These are phyloP conservation scores for Meloe dianella DNA, from an alignment of 2,888 invertebrate genomes.

Conservation along the genomic window DNA sequence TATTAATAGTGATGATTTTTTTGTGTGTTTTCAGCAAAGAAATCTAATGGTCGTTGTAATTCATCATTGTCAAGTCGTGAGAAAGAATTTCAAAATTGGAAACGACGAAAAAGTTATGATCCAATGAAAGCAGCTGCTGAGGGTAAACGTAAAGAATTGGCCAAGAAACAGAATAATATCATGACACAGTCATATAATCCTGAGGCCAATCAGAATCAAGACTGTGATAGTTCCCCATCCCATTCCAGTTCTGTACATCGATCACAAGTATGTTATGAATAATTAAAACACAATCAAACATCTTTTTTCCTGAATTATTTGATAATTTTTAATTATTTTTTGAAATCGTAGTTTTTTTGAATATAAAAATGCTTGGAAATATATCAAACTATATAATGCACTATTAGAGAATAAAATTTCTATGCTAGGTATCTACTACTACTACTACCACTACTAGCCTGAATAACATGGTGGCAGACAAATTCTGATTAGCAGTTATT, in stretches of 20 bases:
- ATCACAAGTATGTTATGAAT: slow-evolving; percentile 52
- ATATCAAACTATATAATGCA: not conserved
- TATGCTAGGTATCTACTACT: slow-evolving; percentile 41
- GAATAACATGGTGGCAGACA: slow-evolving; percentile 49
- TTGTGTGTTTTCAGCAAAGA: slow-evolving; percentile 54
- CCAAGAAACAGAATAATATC: slow-evolving; percentile 55
- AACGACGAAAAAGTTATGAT: slow-evolving; percentile 92
- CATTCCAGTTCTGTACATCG: slow-evolving; percentile 59
- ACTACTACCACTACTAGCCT: slow-evolving; percentile 38
- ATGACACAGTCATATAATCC: slow-evolving; percentile 55
- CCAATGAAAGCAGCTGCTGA: slow-evolving; percentile 93
- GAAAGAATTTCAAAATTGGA: slow-evolving; percentile 93
- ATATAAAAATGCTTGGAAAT: not conserved
- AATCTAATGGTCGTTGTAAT: slow-evolving; percentile 68
- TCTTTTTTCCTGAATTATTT: not conserved
- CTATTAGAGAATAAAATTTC: slow-evolving; percentile 21
- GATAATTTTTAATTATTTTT: not conserved
- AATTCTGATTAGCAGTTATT: slow-evolving; percentile 42
- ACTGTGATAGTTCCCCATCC: slow-evolving; percentile 58
- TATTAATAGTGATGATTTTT: too few species aligned
- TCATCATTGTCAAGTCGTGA: slow-evolving; percentile 79
- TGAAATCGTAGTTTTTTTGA: slow-evolving; percentile 1
- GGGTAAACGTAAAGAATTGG: slow-evolving; percentile 71
- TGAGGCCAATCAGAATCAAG: slow-evolving; percentile 50
- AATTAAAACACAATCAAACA: not conserved